Evolutionary conservation across 2,888 invertebrate species (phyloP), one percentile per base, ranked within the genome.

Genomic region (Mycalesis mineus): DNA sequence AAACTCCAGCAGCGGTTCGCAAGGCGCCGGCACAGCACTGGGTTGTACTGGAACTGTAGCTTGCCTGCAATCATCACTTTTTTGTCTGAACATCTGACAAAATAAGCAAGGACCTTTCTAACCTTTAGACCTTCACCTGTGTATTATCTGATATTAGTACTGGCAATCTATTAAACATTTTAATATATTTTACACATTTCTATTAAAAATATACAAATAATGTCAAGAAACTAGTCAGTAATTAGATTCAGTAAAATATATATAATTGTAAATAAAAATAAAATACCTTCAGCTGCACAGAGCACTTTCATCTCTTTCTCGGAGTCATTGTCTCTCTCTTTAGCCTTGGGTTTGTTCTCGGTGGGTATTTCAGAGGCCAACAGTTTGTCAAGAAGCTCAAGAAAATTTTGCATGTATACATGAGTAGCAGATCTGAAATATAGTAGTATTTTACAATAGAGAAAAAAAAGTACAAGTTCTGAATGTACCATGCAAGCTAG

Each of bases 1-100:
- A 92, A 92, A 61, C 91, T 91, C 96, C 96, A 96, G 57, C 94
- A 91, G 69, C 93, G 93, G 78, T 95, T 95, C 28, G 95, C 88
- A 66, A 91, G 91, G 64, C 92, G 84, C 1, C 82, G 82, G 66
- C 84, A 86, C 47, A 80, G 73, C 14, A 71, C 74, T 2, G 82
- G 91, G 73, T 94, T 93, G 84, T 92, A 93, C 9, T 88, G 88
- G 74, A 93, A 93, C 48, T 78, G 84, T 13, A 77, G 74, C 57
- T 80, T 77, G 33, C 74, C 88, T 87, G 66, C 3, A 39, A 50
- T 2, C 2, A 39, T 39, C n/a, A n/a, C n/a, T n/a, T n/a, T n/a
- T n/a, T n/a, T n/a, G n/a, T n/a, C n/a, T n/a, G n/a, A n/a, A n/a
- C n/a, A n/a, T n/a, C n/a, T n/a, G n/a, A n/a, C n/a, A n/a, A n/a